A percentile compares a stretch with the other conserved stretches of the same genome.
Conservation (phyloP, 1,140 invertebrate genomes). For the Brachionus calyciflorus region DNA sequence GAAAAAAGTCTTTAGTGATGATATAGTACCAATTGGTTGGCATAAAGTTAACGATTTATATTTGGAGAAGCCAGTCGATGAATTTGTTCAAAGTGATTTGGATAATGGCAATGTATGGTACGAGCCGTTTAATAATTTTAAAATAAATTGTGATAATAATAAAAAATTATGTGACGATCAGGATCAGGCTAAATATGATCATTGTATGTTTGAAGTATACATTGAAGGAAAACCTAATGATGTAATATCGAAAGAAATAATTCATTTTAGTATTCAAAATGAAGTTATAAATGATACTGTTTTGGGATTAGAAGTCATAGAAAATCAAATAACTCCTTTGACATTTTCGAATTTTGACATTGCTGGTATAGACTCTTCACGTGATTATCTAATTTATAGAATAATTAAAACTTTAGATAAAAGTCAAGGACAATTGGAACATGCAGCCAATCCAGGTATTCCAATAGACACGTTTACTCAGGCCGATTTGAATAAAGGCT, state of each 20-base stretch:
- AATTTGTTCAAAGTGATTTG: constrained; percentile 38
- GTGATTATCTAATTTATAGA: constrained; percentile 27
- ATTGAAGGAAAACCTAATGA: not conserved
- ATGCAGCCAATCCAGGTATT: constrained; percentile 4
- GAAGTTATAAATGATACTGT: constrained; percentile 41
- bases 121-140: constrained; percentile 23
- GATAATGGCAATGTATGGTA: constrained; percentile 45
- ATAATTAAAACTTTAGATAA: constrained; percentile 33
- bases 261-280: constrained; percentile 38
- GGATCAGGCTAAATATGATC: constrained; percentile 13
- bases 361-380: constrained; percentile 26
- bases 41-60: constrained; percentile 26
- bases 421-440: constrained; percentile 25
- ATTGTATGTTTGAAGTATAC: constrained; percentile 45
- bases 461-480: constrained; percentile 28
- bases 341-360: constrained; percentile 46
- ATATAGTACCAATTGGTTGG: constrained; percentile 5
- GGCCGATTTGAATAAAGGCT: constrained; percentile 28
- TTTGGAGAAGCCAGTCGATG: not conserved
- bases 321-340: constrained; percentile 19
- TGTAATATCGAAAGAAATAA: constrained; percentile 34
- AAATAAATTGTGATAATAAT: not conserved
- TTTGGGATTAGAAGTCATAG: constrained; percentile 14
- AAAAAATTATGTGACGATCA: not conserved
- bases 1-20: not conserved